Evolutionary conservation across 2,888 invertebrate species (phyloP).

Genomic region (Biston betularia): DNA sequence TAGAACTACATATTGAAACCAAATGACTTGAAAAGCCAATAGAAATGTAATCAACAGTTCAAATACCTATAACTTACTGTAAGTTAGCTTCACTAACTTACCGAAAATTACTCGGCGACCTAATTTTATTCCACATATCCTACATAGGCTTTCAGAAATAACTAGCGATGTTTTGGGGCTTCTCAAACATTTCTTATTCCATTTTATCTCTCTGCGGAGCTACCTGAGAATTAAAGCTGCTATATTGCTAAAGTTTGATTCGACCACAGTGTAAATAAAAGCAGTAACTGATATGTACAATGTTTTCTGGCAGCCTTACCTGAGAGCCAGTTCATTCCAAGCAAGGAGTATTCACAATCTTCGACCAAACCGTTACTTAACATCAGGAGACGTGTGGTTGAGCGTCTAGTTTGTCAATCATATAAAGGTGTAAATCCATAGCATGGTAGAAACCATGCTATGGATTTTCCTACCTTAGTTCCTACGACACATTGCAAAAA

Average conservation of each 20-base stretch:
- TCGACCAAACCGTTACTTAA: no score
- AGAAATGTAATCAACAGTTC: no score
- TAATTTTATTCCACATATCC: conserved; percentile 4
- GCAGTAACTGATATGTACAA: not conserved
- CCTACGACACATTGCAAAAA: no score
- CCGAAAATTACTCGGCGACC: not conserved
- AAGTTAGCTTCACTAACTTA: not conserved
- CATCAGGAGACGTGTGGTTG: no score
- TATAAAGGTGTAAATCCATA: not conserved
- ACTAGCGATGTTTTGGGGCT: conserved; percentile 22
- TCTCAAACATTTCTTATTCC: conserved; percentile 21
- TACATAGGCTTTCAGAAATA: conserved; percentile 21
- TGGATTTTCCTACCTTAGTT: no score
- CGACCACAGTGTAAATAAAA: conserved; percentile 3
- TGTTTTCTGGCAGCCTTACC: no score
- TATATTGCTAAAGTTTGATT: conserved; percentile 34
- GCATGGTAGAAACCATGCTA: no score
- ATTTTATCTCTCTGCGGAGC: conserved; percentile 28
- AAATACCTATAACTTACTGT: no score
- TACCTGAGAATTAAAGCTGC: conserved; percentile 34
- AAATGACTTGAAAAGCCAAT: not conserved
- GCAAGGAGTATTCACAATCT: no score
- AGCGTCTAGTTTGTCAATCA: no score
- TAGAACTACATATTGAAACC: no score
- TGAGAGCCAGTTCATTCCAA: no score